Conservation (phyloP, 2,888 invertebrate species). For the Eilema depressum region DNA sequence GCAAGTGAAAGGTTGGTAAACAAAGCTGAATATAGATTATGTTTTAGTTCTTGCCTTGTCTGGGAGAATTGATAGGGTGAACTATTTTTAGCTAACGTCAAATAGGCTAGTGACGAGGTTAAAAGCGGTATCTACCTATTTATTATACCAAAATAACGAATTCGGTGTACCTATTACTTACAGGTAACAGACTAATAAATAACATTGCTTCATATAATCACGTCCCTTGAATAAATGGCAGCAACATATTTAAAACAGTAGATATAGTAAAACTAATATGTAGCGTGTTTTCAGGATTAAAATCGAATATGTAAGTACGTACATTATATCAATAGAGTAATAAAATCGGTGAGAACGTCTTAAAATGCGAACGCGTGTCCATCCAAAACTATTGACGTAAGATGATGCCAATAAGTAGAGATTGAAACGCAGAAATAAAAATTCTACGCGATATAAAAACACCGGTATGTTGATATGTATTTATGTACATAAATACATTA, state of each 20-base stretch:
- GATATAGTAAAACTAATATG: background rate
- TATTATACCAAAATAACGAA: background rate
- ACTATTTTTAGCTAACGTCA: background rate
- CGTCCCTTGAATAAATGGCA: background rate
- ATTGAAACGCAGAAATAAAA: constrained; percentile 51
- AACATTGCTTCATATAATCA: background rate
- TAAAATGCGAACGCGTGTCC: constrained; percentile 19
- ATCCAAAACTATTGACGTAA: constrained; percentile 30
- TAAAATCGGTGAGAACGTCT: constrained; percentile 16
- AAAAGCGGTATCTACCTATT: background rate
- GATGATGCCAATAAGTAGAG: constrained; percentile 29
- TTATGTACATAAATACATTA: constrained; percentile 65
- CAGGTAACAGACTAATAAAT: too few species aligned
- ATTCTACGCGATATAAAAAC: constrained; percentile 56
- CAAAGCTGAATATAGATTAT: constrained; percentile 10
- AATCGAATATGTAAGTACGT: background rate
- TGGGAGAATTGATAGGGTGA: background rate
- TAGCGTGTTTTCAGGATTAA: background rate
- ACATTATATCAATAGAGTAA: constrained; percentile 12
- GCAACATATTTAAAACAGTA: constrained; percentile 1
- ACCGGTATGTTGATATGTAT: constrained; percentile 55
- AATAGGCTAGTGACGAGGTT: background rate
- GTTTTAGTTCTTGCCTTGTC: background rate
- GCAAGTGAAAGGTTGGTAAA: constrained; percentile 9
- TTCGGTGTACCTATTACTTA: background rate